Evolutionary conservation across 1,140 invertebrate genomes (phyloP).

Genomic region (Nixonia krombeini): DNA sequence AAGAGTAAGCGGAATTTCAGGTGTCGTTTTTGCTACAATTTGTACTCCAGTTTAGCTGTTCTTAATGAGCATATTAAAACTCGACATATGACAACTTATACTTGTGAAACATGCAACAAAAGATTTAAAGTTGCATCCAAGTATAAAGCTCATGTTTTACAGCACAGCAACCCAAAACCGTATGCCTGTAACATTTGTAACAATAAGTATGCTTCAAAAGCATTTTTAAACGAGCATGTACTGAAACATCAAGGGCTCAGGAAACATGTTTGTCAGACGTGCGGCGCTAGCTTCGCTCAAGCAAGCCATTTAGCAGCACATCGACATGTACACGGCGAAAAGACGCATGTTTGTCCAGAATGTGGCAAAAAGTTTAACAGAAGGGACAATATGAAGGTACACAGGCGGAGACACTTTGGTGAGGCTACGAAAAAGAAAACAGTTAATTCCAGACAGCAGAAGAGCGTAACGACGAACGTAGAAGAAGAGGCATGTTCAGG

Average conservation of each 20-base stretch:
- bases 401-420: conserved; percentile 63
- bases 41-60: conserved; percentile 68
- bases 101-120: conserved; percentile 66
- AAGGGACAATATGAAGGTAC: conserved; percentile 70
- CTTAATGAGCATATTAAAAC: conserved; percentile 69
- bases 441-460: conserved; percentile 47
- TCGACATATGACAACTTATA: conserved; percentile 65
- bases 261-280: conserved; percentile 67
- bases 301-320: conserved; percentile 69
- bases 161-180: conserved; percentile 69
- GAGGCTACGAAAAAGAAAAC: conserved; percentile 49
- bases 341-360: conserved; percentile 66
- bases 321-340: conserved; percentile 68
- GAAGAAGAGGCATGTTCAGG: conserved; percentile 20
- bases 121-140: conserved; percentile 68
- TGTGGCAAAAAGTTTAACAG: conserved; percentile 69
- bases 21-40: conserved; percentile 69
- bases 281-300: conserved; percentile 67
- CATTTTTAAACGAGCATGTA: conserved; percentile 68
- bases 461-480: conserved; percentile 19
- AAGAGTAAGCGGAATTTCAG: conserved; percentile 68
- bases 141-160: conserved; percentile 66
- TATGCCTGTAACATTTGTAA: conserved; percentile 66
- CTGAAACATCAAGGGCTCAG: conserved; percentile 68
- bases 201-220: conserved; percentile 69